phyloP scores from a whole-genome alignment of 2,888 invertebrate species.

The Dione vanillae region DNA sequence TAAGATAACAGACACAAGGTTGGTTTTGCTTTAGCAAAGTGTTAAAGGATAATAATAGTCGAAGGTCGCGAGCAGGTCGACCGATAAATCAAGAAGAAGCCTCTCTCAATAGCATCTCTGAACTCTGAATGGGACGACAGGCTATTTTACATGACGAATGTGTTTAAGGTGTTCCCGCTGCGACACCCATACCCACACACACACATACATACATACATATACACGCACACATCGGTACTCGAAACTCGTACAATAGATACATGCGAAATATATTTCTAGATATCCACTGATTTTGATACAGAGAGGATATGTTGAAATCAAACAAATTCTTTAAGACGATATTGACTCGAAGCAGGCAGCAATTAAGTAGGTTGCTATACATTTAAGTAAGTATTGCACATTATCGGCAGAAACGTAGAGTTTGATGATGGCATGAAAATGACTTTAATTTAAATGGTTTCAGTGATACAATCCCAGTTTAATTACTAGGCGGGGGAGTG shows the following conservation, averaged over 20 bases:
- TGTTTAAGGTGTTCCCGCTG: constrained; percentile 9
- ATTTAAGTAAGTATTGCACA: constrained; percentile 1
- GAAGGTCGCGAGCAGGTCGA: constrained; percentile 27
- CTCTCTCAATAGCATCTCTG: constrained; percentile 25
- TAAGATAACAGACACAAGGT: not conserved
- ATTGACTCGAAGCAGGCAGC: not conserved
- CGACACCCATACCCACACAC: not conserved
- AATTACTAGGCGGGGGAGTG: constrained; percentile 3
- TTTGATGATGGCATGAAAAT: constrained; percentile 2
- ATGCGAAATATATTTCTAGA: too few species aligned
- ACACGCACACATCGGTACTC: not conserved
- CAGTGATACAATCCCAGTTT: constrained; percentile 20
- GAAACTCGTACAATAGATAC: too few species aligned
- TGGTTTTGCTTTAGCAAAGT: not conserved
- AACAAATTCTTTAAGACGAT: too few species aligned
- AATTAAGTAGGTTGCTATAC: not conserved
- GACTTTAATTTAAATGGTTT: constrained; percentile 19
- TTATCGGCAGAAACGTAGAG: constrained; percentile 2
- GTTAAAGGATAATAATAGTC: constrained; percentile 22
- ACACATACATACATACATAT: not conserved
- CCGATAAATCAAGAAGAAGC: constrained; percentile 32
- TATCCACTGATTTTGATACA: too few species aligned
- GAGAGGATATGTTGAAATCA: too few species aligned
- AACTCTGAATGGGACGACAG: constrained; percentile 13
- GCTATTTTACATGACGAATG: constrained; percentile 20